phyloP scores from a whole-genome alignment of 1,140 invertebrate species.

The Halesus radiatus region DNA sequence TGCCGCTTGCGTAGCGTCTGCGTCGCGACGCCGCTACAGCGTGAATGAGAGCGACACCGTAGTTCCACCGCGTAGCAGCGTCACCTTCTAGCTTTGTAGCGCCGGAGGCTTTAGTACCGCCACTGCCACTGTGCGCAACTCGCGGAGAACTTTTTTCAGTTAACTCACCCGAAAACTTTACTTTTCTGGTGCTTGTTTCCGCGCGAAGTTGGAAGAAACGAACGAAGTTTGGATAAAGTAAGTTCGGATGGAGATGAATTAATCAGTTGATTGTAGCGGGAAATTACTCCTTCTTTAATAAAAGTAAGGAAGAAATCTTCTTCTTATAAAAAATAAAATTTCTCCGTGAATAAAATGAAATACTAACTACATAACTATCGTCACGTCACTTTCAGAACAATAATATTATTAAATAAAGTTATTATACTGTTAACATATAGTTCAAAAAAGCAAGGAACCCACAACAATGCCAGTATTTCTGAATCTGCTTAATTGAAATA shows the following conservation, averaged over 20 bases:
- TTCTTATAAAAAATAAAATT: too few species aligned
- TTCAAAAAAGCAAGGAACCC: too few species aligned
- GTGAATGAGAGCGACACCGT: conserved; percentile 42
- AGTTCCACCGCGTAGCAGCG: conserved; percentile 28
- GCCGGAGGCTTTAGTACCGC: conserved; percentile 3
- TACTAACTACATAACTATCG: too few species aligned
- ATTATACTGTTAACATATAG: too few species aligned
- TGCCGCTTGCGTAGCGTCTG: conserved; percentile 36
- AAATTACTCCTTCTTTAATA: too few species aligned
- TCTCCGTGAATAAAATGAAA: too few species aligned
- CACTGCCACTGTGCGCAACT: conserved; percentile 22
- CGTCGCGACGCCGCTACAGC: conserved; percentile 43
- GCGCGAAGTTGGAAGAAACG: not conserved
- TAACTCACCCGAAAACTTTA: conserved; percentile 23
- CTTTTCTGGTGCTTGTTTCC: not conserved
- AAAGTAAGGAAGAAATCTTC: too few species aligned
- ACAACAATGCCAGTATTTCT: too few species aligned
- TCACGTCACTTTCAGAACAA: too few species aligned
- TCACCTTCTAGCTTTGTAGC: not conserved
- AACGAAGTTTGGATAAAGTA: not conserved
- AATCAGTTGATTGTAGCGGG: conserved; percentile 2
- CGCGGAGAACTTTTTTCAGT: conserved; percentile 46
- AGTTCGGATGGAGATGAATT: not conserved
- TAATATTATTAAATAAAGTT: too few species aligned
- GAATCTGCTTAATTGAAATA: too few species aligned